These are phyloP conservation scores for Eustalomyia histrio DNA, from an alignment of 2,888 invertebrate genomes.

Conservation along the genomic window DNA sequence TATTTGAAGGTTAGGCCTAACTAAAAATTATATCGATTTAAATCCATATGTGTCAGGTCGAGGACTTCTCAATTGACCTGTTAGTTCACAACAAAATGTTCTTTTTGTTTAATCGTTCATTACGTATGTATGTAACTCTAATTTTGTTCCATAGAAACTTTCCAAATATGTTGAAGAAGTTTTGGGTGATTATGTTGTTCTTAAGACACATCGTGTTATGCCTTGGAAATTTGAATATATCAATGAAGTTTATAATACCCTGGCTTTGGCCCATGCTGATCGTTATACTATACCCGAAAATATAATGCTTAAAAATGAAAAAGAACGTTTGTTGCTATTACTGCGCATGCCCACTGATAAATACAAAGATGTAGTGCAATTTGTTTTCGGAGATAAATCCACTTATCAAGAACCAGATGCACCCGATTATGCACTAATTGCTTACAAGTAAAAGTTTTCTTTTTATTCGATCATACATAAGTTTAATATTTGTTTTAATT, in stretches of 20 bases:
- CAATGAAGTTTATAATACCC: conserved; percentile 76
- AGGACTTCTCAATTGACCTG: too few relatives aligned
- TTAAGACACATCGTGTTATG: conserved; percentile 77
- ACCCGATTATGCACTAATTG: conserved; percentile 68
- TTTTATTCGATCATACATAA: neutral
- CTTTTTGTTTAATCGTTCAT: too few relatives aligned
- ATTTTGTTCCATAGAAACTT: conserved; percentile 69
- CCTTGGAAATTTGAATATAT: conserved; percentile 78
- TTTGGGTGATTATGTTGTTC: conserved; percentile 75
- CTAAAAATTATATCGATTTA: too few relatives aligned
- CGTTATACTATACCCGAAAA: conserved; percentile 69
- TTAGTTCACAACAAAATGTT: too few relatives aligned
- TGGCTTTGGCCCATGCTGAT: conserved; percentile 75
- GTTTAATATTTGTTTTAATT: neutral
- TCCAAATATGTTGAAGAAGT: conserved; percentile 72
- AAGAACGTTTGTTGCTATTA: conserved; percentile 66
- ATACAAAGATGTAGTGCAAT: conserved; percentile 69
- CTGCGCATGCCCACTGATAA: conserved; percentile 69
- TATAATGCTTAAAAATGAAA: conserved; percentile 36
- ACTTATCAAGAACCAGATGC: conserved; percentile 69
- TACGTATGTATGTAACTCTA: too few relatives aligned
- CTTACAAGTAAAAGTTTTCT: conserved; percentile 69
- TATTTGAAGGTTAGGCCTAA: too few relatives aligned
- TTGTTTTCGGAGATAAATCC: conserved; percentile 74
- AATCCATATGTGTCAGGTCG: too few relatives aligned